A percentile compares a stretch with the other conserved stretches of the same genome.
phyloP scores from a whole-genome alignment of 2,888 invertebrate species.

The Caenorhabditis sp. region DNA sequence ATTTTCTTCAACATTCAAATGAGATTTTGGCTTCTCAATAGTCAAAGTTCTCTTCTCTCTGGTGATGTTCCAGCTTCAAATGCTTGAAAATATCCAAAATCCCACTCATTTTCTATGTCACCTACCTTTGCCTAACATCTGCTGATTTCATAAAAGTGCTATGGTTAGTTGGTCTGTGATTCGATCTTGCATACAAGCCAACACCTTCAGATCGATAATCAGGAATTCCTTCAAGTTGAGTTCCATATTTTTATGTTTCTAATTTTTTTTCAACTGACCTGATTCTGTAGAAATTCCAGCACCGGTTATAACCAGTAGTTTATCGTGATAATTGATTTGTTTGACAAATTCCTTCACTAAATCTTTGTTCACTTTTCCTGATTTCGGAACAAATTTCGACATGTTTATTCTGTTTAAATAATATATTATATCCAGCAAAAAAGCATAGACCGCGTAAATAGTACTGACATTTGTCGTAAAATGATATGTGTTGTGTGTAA shows the following conservation, averaged over 20 bases:
- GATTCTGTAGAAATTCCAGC: constrained; percentile 97
- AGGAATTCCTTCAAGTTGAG: constrained; percentile 79
- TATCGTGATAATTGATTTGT: constrained; percentile 41
- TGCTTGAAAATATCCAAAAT: no score
- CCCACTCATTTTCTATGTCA: neutral
- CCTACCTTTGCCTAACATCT: constrained; percentile 45
- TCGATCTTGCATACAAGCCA: constrained; percentile 72
- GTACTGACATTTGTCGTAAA: neutral
- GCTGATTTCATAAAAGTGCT: constrained; percentile 79
- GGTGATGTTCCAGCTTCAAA: no score
- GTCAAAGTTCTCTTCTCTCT: no score
- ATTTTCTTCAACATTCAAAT: neutral
- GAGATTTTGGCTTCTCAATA: neutral
- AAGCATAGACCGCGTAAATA: neutral
- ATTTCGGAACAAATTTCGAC: constrained; percentile 21
- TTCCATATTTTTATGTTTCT: neutral
- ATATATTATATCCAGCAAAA: neutral
- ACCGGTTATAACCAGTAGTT: constrained; percentile 82
- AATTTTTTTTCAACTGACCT: constrained; percentile 44
- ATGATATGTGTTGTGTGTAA: neutral
- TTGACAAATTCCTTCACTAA: constrained; percentile 22
- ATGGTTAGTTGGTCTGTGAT: constrained; percentile 85
- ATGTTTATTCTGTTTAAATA: no score
- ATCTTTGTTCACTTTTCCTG: constrained; percentile 20
- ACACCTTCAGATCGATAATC: constrained; percentile 65